Conservation (phyloP, 1,140 invertebrate genomes). For the Drosophila micromelanica region DNA sequence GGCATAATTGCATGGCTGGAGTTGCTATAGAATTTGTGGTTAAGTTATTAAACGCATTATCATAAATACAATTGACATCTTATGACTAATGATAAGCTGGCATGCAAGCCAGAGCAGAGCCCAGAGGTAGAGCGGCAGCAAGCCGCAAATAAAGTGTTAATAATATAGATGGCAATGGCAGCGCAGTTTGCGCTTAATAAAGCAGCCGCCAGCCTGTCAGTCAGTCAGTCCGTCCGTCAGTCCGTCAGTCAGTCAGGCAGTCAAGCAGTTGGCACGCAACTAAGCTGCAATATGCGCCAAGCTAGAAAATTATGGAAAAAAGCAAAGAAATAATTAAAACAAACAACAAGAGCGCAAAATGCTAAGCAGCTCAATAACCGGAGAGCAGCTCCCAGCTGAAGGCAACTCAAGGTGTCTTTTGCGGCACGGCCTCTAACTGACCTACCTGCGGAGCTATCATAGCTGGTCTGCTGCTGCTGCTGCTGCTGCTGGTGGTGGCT, state of each 20-base stretch:
- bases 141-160: slow-evolving; percentile 79
- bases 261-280: slow-evolving; percentile 68
- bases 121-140: slow-evolving; percentile 5
- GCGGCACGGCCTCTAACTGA: slow-evolving; percentile 54
- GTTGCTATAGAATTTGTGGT: slow-evolving; percentile 53
- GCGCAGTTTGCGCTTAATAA: slow-evolving; percentile 81
- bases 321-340: slow-evolving; percentile 83
- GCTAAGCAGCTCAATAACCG: slow-evolving; percentile 57
- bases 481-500: slow-evolving; percentile 54
- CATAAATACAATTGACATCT: slow-evolving; percentile 83
- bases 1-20: slow-evolving; percentile 47
- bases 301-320: slow-evolving; percentile 47
- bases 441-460: slow-evolving; percentile 58
- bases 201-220: slow-evolving; percentile 60
- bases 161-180: slow-evolving; percentile 78
- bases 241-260: slow-evolving; percentile 6
- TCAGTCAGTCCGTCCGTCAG: slow-evolving; percentile 34
- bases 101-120: slow-evolving; percentile 64
- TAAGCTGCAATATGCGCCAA: slow-evolving; percentile 38
- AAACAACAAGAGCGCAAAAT: slow-evolving; percentile 80
- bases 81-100: slow-evolving; percentile 82
- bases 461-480: slow-evolving; percentile 7
- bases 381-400: slow-evolving; percentile 39
- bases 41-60: slow-evolving; percentile 83
- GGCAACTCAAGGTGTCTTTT: slow-evolving; percentile 44